Evolutionary conservation across 1,140 invertebrate genomes (phyloP).

Genomic region (Drosophila burlai): DNA sequence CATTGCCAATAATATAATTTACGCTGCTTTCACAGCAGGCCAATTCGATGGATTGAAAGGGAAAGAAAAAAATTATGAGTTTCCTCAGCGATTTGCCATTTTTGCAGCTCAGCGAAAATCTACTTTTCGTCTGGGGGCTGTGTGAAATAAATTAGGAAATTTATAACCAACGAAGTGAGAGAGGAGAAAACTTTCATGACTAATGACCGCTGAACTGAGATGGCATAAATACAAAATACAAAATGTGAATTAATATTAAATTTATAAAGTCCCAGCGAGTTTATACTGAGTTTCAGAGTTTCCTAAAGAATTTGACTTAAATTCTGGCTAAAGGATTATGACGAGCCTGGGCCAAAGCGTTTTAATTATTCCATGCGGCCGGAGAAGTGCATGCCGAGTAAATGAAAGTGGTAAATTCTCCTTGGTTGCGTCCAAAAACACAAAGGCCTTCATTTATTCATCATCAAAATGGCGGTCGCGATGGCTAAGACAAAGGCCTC

Average conservation of each 20-base stretch:
- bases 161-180: constrained; percentile 32
- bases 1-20: constrained; percentile 79
- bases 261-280: constrained; percentile 19
- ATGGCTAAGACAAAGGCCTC: constrained; percentile 65
- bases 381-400: constrained; percentile 50
- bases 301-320: not conserved
- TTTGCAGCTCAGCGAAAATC: constrained; percentile 36
- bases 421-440: constrained; percentile 48
- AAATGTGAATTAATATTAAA: constrained; percentile 16
- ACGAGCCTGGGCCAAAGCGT: constrained; percentile 3
- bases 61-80: constrained; percentile 36
- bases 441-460: constrained; percentile 81
- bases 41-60: constrained; percentile 16
- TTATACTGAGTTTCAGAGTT: constrained; percentile 1
- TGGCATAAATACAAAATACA: constrained; percentile 12
- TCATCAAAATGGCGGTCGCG: constrained; percentile 76
- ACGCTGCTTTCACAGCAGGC: constrained; percentile 47
- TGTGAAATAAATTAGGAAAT: constrained; percentile 70
- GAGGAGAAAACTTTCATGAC: constrained; percentile 34
- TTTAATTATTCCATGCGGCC: constrained; percentile 67
- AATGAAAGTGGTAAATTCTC: constrained; percentile 76
- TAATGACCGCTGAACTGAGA: constrained; percentile 30
- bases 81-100: constrained; percentile 46
- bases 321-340: not conserved
- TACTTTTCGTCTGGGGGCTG: constrained; percentile 21